Evolutionary conservation across 2,113 vertebrate genomes (phyloP).

Genomic region (Elaphurus davidianus): DNA sequence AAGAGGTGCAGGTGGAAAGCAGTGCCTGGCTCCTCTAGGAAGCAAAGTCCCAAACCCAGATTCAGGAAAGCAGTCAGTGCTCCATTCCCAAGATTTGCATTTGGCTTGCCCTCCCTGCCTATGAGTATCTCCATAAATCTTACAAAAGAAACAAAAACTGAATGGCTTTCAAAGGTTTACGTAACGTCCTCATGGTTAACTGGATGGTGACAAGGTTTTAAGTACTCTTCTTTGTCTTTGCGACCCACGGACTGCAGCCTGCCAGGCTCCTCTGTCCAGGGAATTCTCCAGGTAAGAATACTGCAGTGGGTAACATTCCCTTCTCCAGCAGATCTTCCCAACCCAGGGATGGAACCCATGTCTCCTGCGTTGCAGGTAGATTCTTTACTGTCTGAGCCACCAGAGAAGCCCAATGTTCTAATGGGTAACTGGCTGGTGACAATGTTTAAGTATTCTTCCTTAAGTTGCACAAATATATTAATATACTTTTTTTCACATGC

Average conservation of each 20-base stretch:
- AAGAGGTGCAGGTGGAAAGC: not conserved
- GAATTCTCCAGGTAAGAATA: not conserved
- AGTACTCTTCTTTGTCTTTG: not conserved
- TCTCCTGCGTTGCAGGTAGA: not conserved
- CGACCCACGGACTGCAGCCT: not conserved
- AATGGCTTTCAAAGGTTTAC: not conserved
- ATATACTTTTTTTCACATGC: not conserved
- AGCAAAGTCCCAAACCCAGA: not conserved
- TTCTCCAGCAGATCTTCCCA: not conserved
- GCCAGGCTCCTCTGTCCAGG: not conserved
- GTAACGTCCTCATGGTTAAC: not conserved
- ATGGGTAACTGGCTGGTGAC: not conserved
- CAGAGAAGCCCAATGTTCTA: not conserved
- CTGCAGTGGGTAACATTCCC: not conserved
- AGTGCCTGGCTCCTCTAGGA: not conserved
- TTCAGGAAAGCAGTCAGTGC: not conserved
- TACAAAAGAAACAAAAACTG: not conserved
- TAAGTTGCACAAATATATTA: not conserved
- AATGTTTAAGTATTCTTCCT: not conserved
- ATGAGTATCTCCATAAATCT: not conserved
- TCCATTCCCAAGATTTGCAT: not conserved
- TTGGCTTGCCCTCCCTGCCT: not conserved
- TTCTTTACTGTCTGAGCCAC: not conserved
- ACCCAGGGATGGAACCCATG: not conserved
- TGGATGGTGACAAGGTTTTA: not conserved